phyloP scores from a whole-genome alignment of 2,888 invertebrate species.

The Allygus modestus region DNA sequence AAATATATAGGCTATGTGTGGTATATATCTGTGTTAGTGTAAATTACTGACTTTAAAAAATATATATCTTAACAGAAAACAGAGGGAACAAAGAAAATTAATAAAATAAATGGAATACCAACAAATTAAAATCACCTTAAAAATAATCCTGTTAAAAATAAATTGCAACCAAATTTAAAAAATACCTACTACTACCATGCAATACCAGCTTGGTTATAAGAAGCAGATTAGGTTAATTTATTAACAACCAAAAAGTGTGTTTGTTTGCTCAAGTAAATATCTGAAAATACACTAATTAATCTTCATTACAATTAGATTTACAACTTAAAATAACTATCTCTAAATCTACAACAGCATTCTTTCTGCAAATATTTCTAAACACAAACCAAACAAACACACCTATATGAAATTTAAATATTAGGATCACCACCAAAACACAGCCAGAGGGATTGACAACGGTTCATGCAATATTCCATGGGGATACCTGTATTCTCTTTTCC shows the following conservation, averaged over 20 bases:
- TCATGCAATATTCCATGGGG: slow-evolving; percentile 24
- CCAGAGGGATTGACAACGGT: background rate
- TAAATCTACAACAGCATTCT: background rate
- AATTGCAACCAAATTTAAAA: background rate
- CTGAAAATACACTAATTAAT: background rate
- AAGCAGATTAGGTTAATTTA: background rate
- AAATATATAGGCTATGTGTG: too few relatives aligned
- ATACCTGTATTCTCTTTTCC: slow-evolving; percentile 91
- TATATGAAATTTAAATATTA: background rate
- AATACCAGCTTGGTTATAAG: background rate
- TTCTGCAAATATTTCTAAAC: background rate
- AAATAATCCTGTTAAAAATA: background rate
- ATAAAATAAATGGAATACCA: too few relatives aligned
- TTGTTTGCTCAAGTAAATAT: background rate
- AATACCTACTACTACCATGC: slow-evolving; percentile 10
- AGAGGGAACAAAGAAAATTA: too few relatives aligned
- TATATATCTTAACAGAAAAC: too few relatives aligned
- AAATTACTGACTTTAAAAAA: too few relatives aligned
- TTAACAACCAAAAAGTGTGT: slow-evolving; percentile 1
- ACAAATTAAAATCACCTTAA: too few relatives aligned
- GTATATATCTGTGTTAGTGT: too few relatives aligned
- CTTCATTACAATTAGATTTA: too few relatives aligned
- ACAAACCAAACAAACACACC: slow-evolving; percentile 10
- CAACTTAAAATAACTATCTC: background rate
- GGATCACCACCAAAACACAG: background rate